Percentiles rank a stretch among this genome's conserved stretches.
Evolutionary conservation across 1,140 invertebrate genomes (phyloP).

Genomic region (Zaprionus vittiger): DNA sequence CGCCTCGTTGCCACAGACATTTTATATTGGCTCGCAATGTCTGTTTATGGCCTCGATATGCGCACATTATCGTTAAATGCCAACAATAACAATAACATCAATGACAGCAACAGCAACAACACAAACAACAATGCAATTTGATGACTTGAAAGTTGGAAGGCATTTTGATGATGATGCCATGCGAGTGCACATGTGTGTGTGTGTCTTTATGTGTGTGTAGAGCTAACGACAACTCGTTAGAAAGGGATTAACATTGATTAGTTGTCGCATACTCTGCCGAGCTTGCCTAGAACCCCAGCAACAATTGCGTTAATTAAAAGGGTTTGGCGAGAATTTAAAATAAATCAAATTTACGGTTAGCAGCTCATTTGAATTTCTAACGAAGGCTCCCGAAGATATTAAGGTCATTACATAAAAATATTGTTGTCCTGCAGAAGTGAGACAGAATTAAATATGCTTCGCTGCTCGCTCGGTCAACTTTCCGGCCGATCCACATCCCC

Average conservation of each 20-base stretch:
- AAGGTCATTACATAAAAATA: conserved; percentile 20
- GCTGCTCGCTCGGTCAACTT: conserved; percentile 29
- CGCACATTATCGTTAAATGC: conserved; percentile 74
- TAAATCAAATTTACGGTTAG: conserved; percentile 58
- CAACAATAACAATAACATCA: conserved; percentile 41
- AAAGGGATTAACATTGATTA: conserved; percentile 82
- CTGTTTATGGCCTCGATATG: conserved; percentile 74
- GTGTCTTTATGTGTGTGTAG: conserved; percentile 22
- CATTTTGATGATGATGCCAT: conserved; percentile 70
- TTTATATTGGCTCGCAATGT: conserved; percentile 57
- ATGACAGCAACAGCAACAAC: conserved; percentile 32
- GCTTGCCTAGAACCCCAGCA: not conserved
- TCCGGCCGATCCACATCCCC: conserved; percentile 21
- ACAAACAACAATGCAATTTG: conserved; percentile 68
- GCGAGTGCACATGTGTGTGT: conserved; percentile 36
- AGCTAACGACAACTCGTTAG: conserved; percentile 72
- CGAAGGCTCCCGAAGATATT: conserved; percentile 27
- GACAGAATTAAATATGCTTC: conserved; percentile 41
- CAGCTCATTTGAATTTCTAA: conserved; percentile 56
- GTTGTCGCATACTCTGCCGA: conserved; percentile 28
- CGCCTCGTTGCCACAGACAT: conserved; percentile 22
- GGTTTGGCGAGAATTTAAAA: conserved; percentile 32
- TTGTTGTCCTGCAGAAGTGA: conserved; percentile 20
- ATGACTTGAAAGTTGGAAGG: conserved; percentile 66
- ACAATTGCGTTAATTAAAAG: conserved; percentile 48